Conservation (phyloP, 2,113 vertebrate genomes). For the Vombatus ursinus region DNA sequence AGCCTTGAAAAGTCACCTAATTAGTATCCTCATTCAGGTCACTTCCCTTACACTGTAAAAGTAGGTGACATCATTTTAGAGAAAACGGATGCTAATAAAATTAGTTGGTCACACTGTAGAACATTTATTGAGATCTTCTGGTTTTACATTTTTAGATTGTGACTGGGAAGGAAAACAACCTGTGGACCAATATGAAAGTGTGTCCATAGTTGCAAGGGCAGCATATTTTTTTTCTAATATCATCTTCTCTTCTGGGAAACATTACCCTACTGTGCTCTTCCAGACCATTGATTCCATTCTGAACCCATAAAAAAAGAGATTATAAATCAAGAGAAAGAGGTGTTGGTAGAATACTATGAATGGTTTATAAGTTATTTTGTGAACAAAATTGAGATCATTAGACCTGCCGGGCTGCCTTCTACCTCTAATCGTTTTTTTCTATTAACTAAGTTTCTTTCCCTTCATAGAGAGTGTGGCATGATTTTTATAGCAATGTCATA, state of each 20-base stretch:
- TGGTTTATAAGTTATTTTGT: conserved; percentile 64
- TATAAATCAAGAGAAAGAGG: conserved; percentile 73
- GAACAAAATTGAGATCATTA: conserved; percentile 72
- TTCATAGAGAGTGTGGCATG: conserved; percentile 41
- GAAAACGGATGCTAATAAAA: conserved; percentile 67
- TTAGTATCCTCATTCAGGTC: not conserved
- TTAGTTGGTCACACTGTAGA: conserved; percentile 57
- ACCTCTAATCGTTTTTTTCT: conserved; percentile 70
- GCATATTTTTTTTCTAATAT: conserved; percentile 57
- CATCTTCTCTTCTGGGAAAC: conserved; percentile 71
- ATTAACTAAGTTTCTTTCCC: conserved; percentile 46
- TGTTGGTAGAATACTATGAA: conserved; percentile 65
- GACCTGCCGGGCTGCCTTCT: conserved; percentile 56
- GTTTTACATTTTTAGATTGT: conserved; percentile 65
- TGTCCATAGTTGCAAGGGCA: conserved; percentile 62
- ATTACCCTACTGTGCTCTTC: conserved; percentile 68
- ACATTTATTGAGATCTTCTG: conserved; percentile 62
- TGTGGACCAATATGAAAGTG: conserved; percentile 56
- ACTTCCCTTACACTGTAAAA: conserved; percentile 42
- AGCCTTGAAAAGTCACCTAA: not conserved
- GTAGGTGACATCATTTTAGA: conserved; percentile 47
- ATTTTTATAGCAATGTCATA: conserved; percentile 53
- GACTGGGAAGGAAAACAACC: conserved; percentile 61
- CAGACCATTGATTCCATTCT: conserved; percentile 70
- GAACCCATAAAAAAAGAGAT: conserved; percentile 74